Base-by-base conservation (phyloP, 2,113 vertebrate genomes). In the Marcusenius ussheri region DNA sequence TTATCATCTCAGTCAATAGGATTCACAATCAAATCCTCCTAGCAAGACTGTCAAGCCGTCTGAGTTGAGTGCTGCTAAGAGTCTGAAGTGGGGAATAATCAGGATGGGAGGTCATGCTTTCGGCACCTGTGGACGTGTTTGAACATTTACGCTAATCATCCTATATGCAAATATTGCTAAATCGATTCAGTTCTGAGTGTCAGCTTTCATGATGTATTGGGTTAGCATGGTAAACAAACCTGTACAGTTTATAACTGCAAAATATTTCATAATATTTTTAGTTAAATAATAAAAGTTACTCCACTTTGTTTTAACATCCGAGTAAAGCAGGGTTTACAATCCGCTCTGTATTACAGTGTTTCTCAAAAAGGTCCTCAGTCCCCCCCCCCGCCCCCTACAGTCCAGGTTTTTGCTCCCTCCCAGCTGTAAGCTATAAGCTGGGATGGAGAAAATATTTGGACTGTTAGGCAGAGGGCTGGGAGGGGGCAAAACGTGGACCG, bases 11-110 rank as follows among this genome's bases (percentile, higher is more conserved):
- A 88, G 88, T 88, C 62, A n/a, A 74, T 85, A 46, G 85, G 89
- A 90, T 88, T 89, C 88, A 47, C 47, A 89, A 90, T 92, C 89
- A 88, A 88, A 89, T 62, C 89, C 51, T 84, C 77, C 89, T 80
- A 83, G 46, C 46, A 31, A 70, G 49, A 45, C 21, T 27, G 31
- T n/a, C 77, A 17, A 58, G 50, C 21, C 80, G 47, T 58, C 66
- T 77, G 70, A 89, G 51, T 51, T 42, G 39, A 46, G 89, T 46
- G 77, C 27, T 89, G 35, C 53, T 47, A 11, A 27, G 89, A 89
- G 89, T 35, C 24, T 62, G 31, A 21, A 84, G 89, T 84, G 53
- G 51, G 53, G 77, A 45, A 31, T 89, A 84, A 84, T 58, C 77
- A 77, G 66, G 46, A 77, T 45, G 47, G 27, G 27, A 24, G 13